Conservation (phyloP, 1,140 invertebrate species). For the Bombus vancouverensis region DNA sequence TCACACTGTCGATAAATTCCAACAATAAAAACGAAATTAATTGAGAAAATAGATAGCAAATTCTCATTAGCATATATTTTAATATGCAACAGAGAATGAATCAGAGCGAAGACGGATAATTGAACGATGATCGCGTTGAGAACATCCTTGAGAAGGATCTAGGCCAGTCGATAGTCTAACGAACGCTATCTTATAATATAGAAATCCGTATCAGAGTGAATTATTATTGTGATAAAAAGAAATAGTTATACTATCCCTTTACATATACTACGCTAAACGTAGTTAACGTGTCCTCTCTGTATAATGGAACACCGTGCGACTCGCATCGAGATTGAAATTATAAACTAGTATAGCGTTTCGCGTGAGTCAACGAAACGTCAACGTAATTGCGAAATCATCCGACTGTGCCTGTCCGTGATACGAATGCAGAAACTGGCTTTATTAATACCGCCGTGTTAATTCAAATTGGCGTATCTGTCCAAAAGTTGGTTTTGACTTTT, state of each 20-base stretch:
- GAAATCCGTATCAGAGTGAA: not conserved
- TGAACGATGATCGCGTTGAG: not conserved
- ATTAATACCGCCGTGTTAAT: not conserved
- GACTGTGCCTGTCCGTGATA: not conserved
- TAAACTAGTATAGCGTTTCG: not conserved
- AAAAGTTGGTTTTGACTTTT: too few relatives aligned
- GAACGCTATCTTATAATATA: slow-evolving; percentile 19
- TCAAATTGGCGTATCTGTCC: too few relatives aligned
- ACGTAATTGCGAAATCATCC: not conserved
- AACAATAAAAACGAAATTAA: not conserved
- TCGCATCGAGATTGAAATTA: not conserved
- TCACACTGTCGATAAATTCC: not conserved
- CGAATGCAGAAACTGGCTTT: not conserved
- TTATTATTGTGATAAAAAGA: not conserved
- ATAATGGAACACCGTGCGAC: not conserved
- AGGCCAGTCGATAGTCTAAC: slow-evolving; percentile 51
- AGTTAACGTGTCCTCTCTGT: not conserved
- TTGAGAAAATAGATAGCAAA: too few relatives aligned
- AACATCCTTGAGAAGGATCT: slow-evolving; percentile 41
- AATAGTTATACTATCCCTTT: not conserved
- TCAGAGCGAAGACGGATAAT: not conserved
- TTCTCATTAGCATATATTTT: not conserved
- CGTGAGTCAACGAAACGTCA: not conserved
- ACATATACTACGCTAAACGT: not conserved
- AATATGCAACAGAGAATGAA: not conserved